phyloP scores from a whole-genome alignment of 2,888 invertebrate species.

The Stegana nigrithorax region DNA sequence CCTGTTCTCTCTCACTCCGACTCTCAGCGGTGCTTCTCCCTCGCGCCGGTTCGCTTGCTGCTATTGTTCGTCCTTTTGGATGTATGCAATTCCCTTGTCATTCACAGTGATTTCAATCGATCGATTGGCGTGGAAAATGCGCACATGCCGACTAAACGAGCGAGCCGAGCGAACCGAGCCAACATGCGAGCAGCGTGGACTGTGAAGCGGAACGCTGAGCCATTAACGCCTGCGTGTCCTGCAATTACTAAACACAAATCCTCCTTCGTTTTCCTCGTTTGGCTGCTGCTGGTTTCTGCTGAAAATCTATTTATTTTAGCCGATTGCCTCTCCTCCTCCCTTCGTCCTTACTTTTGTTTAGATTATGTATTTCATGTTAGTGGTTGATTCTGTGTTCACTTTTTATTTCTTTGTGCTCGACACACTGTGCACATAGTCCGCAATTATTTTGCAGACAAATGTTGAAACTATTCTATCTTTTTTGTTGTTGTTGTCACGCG shows the following conservation, averaged over 20 bases:
- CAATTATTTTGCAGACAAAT: no score
- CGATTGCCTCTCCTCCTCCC: no score
- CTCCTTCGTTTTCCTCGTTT: neutral
- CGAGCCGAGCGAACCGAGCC: no score
- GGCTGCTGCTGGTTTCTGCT: neutral
- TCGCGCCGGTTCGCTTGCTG: no score
- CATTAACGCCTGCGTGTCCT: conserved; percentile 31
- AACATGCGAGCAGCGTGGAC: conserved; percentile 20
- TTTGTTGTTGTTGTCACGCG: no score
- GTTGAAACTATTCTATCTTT: no score
- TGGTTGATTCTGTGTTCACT: neutral
- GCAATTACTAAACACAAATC: conserved; percentile 30
- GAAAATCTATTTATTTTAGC: neutral
- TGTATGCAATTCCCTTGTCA: no score
- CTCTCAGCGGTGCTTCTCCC: no score
- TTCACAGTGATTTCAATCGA: no score
- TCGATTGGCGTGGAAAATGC: conserved; percentile 39
- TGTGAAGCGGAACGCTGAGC: conserved; percentile 37
- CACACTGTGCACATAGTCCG: neutral
- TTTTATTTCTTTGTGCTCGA: neutral
- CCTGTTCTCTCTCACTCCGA: no score
- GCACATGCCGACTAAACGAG: conserved; percentile 15
- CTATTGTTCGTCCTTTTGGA: no score
- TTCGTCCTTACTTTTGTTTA: neutral
- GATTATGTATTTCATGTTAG: neutral